Evolutionary conservation across 1,140 invertebrate species (phyloP).

Genomic region (Lepidurus packardi): DNA sequence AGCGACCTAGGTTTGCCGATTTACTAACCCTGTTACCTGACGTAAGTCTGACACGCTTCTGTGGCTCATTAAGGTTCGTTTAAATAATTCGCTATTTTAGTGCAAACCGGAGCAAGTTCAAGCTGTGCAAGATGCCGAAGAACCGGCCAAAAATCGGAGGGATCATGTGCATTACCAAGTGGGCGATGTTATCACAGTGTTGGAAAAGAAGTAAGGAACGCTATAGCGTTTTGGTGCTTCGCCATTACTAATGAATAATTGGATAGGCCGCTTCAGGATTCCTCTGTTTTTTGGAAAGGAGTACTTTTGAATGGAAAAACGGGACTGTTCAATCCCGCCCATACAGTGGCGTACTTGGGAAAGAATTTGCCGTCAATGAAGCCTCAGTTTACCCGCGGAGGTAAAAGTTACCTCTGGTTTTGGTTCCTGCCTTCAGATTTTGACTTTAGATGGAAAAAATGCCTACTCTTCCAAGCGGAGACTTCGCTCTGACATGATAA

Average conservation of each 20-base stretch:
- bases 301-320: constrained; percentile 75
- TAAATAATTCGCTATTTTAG: constrained; percentile 36
- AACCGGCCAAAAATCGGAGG: constrained; percentile 46
- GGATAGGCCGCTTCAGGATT: constrained; percentile 38
- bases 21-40: constrained; percentile 72
- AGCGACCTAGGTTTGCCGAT: constrained; percentile 84
- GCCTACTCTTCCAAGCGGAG: constrained; percentile 55
- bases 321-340: constrained; percentile 82
- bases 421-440: constrained; percentile 1
- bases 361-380: constrained; percentile 67
- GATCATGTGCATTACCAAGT: constrained; percentile 76
- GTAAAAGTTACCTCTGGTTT: constrained; percentile 40
- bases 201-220: constrained; percentile 72
- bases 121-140: constrained; percentile 55
- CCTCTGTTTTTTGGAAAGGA: constrained; percentile 68
- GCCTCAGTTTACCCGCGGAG: constrained; percentile 53
- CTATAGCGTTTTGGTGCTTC: constrained; percentile 11
- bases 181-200: constrained; percentile 85
- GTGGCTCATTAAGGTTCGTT: neutral
- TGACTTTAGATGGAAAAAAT: constrained; percentile 48
- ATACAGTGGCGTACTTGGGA: constrained; percentile 79
- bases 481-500: constrained; percentile 88
- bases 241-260: constrained; percentile 25
- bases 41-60: constrained; percentile 44
- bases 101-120: constrained; percentile 86